Evolutionary conservation across 2,113 vertebrate species (phyloP).

Genomic region (Plestiodon gilberti): DNA sequence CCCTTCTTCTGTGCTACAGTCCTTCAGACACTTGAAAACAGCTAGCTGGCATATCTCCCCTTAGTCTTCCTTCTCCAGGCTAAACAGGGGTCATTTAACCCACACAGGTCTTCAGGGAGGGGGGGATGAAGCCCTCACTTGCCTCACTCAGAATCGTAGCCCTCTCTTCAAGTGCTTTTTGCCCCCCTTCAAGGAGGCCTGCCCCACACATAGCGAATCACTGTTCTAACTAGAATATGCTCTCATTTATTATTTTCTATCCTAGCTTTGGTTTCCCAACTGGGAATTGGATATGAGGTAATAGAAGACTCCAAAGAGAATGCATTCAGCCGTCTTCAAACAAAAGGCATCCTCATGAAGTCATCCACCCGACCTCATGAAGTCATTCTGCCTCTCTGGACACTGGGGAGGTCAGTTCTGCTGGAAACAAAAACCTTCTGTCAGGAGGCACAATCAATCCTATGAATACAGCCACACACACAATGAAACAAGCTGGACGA

Average conservation of each 20-base stretch:
- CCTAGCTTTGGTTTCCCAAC: not conserved
- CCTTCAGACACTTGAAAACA: no score
- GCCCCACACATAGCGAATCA: not conserved
- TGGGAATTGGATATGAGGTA: not conserved
- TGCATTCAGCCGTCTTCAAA: not conserved
- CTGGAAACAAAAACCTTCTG: not conserved
- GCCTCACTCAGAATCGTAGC: not conserved
- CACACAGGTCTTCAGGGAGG: not conserved
- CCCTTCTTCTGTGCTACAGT: no score
- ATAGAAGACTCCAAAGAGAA: not conserved
- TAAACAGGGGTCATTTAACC: not conserved
- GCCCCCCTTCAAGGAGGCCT: not conserved
- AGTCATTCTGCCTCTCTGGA: not conserved
- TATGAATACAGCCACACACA: not conserved
- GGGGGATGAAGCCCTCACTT: not conserved
- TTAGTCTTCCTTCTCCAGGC: no score
- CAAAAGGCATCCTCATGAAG: not conserved
- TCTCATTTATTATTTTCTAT: not conserved
- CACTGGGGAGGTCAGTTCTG: not conserved
- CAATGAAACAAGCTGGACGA: not conserved
- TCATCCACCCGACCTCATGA: not conserved
- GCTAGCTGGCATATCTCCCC: no score
- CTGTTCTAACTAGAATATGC: not conserved
- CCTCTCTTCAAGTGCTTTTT: not conserved
- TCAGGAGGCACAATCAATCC: not conserved